Percentiles rank a stretch among this genome's conserved stretches.
Conservation (phyloP, 2,797 vertebrate species). For the Danio kyathit region DNA sequence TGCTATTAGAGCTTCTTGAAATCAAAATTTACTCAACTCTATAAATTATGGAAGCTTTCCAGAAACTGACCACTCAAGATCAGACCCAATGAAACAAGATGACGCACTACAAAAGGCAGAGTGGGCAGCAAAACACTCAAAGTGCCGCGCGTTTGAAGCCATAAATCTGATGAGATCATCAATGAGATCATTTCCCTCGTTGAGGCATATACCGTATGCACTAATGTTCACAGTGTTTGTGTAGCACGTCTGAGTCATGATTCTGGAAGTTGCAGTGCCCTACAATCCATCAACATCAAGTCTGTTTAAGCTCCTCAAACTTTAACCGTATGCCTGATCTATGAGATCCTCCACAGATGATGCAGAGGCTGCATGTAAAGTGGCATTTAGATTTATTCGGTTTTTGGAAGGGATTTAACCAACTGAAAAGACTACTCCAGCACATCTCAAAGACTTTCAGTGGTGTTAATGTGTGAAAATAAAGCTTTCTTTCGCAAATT, state of each 20-base stretch:
- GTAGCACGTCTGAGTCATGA: constrained; percentile 35
- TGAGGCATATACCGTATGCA: constrained; percentile 55
- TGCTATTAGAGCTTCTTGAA: constrained; percentile 13
- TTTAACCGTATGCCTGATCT: background rate
- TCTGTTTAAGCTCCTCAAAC: background rate
- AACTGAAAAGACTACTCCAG: too few relatives aligned
- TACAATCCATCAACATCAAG: background rate
- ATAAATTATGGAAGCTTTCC: constrained; percentile 48
- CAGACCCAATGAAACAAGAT: constrained; percentile 12
- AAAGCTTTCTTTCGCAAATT: too few relatives aligned
- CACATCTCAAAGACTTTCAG: too few relatives aligned
- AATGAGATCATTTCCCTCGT: constrained; percentile 63
- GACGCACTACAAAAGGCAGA: background rate
- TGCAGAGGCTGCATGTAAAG: background rate
- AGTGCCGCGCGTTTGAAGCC: constrained; percentile 12
- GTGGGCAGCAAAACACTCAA: constrained; percentile 33
- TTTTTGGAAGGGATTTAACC: too few relatives aligned
- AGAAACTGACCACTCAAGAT: constrained; percentile 35
- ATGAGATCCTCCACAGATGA: background rate
- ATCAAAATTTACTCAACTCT: constrained; percentile 16
- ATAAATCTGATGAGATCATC: constrained; percentile 65
- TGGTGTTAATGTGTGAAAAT: too few relatives aligned
- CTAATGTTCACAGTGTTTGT: constrained; percentile 30
- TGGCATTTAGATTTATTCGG: background rate
- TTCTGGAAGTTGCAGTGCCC: constrained; percentile 4